Evolutionary conservation across 2,888 invertebrate species (phyloP).

Genomic region (Phyllotreta cruciferae): DNA sequence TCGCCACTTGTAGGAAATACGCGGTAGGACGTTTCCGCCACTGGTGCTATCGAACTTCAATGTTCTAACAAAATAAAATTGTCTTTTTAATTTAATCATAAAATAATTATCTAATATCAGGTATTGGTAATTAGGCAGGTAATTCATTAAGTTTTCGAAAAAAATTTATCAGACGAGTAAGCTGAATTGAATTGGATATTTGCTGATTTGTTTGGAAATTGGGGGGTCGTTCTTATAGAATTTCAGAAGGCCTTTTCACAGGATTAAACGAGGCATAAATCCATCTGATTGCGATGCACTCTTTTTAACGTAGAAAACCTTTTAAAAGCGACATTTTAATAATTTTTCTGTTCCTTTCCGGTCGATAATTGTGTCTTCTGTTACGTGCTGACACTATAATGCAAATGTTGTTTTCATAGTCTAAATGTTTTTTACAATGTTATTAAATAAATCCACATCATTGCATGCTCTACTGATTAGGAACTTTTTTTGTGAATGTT

Average conservation of each 20-base stretch:
- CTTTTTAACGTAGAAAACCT: slow-evolving; percentile 13
- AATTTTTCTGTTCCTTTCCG: slow-evolving; percentile 25
- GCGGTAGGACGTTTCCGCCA: slow-evolving; percentile 16
- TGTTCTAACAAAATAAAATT: neutral
- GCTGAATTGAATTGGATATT: no score
- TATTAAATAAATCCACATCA: slow-evolving; percentile 49
- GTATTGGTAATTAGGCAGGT: no score
- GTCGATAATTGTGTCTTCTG: slow-evolving; percentile 30
- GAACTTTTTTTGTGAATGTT: slow-evolving; percentile 47
- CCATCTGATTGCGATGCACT: slow-evolving; percentile 22
- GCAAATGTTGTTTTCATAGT: slow-evolving; percentile 46
- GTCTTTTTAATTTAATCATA: neutral
- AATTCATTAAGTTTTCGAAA: no score
- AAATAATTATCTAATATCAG: no score
- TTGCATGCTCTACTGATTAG: slow-evolving; percentile 49
- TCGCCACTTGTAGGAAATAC: slow-evolving; percentile 17
- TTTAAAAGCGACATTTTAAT: slow-evolving; percentile 18
- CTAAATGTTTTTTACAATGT: slow-evolving; percentile 51
- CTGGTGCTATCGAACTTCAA: slow-evolving; percentile 4
- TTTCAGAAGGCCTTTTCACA: neutral
- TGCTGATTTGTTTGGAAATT: no score
- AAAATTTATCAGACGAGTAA: no score
- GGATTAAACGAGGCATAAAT: slow-evolving; percentile 21
- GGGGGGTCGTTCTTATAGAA: no score
- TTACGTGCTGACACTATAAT: slow-evolving; percentile 42